These are phyloP conservation scores for Phalera bucephala DNA, from an alignment of 2,888 invertebrate genomes.

Conservation along the genomic window DNA sequence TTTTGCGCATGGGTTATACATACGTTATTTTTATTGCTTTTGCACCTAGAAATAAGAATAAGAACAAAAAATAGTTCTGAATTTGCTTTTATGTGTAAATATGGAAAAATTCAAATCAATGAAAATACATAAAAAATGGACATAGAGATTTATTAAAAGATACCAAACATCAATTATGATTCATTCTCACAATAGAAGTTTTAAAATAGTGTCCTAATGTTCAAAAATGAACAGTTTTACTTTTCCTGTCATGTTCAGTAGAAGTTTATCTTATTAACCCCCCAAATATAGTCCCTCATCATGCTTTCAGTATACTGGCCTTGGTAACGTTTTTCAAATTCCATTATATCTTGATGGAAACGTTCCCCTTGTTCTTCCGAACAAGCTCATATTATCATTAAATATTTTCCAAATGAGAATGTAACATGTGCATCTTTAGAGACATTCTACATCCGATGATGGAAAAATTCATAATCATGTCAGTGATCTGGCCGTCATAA, in stretches of 20 bases:
- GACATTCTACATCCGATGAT: slow-evolving; percentile 11
- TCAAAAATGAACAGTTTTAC: slow-evolving; percentile 1
- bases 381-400: slow-evolving; percentile 11
- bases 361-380: slow-evolving; percentile 14
- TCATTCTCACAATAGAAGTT: background rate
- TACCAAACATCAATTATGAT: background rate
- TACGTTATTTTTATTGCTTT: slow-evolving; percentile 2
- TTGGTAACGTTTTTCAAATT: background rate
- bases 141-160: background rate
- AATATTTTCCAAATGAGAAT: slow-evolving; percentile 16
- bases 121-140: background rate
- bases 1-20: slow-evolving; percentile 1
- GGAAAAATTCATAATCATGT: slow-evolving; percentile 5
- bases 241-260: slow-evolving; percentile 4
- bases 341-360: slow-evolving; percentile 11
- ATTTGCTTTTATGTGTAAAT: slow-evolving; percentile 5
- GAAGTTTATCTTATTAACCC: slow-evolving; percentile 4
- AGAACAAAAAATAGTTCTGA: slow-evolving; percentile 2
- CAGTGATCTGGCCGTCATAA: slow-evolving; percentile 3
- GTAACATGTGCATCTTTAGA: slow-evolving; percentile 11
- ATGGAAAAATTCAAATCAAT: slow-evolving; percentile 1
- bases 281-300: slow-evolving; percentile 2
- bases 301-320: slow-evolving; percentile 2
- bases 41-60: slow-evolving; percentile 2
- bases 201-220: background rate